Evolutionary conservation across 2,113 vertebrate species (phyloP).

Genomic region (Lathamus discolor): DNA sequence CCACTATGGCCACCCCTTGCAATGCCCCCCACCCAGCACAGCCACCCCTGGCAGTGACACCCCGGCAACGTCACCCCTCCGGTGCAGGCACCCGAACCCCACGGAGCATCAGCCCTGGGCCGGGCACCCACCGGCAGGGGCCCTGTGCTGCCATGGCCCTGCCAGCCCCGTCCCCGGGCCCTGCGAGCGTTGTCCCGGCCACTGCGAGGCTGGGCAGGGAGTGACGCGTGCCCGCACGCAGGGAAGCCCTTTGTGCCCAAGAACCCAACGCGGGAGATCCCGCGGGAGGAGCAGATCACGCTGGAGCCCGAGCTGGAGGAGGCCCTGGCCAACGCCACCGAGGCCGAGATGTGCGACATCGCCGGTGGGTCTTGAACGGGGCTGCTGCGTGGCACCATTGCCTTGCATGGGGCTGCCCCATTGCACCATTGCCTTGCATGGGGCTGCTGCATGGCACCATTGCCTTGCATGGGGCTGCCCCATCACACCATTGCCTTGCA

Average conservation of each 20-base stretch:
- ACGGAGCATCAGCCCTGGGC: neutral
- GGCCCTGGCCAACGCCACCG: slow-evolving; percentile 88
- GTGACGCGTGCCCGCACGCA: neutral
- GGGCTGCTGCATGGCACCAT: too few species aligned
- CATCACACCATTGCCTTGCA: accelerated
- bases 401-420: accelerated
- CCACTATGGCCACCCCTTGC: neutral
- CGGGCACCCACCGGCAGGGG: neutral
- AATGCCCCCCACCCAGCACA: accelerated
- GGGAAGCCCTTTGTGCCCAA: slow-evolving; percentile 89
- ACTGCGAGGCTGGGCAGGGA: accelerated
- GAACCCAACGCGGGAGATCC: slow-evolving; percentile 75
- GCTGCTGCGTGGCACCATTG: neutral
- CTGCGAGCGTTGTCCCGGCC: accelerated
- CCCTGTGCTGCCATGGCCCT: accelerated
- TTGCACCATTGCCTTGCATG: accelerated
- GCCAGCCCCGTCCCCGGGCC: neutral
- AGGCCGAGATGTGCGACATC: slow-evolving; percentile 97
- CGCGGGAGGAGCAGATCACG: slow-evolving; percentile 84
- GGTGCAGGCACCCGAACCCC: too few species aligned
- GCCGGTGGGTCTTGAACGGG: slow-evolving; percentile 75
- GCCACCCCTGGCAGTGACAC: neutral
- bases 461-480: too few species aligned
- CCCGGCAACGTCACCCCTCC: neutral
- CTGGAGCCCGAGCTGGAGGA: slow-evolving; percentile 95